Evolutionary conservation across 2,888 invertebrate species (phyloP), one percentile per base, ranked within the genome.

Genomic region (Phaonia tiefii): DNA sequence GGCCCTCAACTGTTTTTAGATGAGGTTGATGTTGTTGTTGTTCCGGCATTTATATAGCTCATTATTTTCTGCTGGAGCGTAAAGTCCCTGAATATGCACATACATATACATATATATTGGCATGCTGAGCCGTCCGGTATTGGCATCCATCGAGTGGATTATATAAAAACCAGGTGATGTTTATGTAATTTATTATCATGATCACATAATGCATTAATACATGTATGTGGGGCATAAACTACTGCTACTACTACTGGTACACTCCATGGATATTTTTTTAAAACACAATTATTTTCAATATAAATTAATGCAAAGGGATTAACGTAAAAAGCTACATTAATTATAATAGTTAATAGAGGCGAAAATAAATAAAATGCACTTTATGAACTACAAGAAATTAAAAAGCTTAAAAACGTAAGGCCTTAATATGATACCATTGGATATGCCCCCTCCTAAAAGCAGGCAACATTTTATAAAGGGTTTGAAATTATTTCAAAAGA

Each of bases 301-400:
- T 78, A 81, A 78, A 81, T 81, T 81, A 81, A 81, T 81, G 75
- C 75, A 72, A 10, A n/a, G 42, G 81, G 81, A 81, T 81, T 81
- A 81, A 78, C 78, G 78, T 81, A 69, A 72, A 78, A 81, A 81
- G 42, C 42, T 63, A 63, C 63, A 11, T 63, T 63, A 63, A 63
- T 63, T 63, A 63, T 63, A 42, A 37, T 60, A 42, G 63, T 63
- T 63, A 63, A 63, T 63, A 42, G 39, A 7, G 58, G 22, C 49
- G 2, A 63, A 63, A 69, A 66, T 39, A 63, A 58, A 67, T 37
- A 46, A 60, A 22, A 26, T 31, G 31, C n/a, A 75, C 22, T 39
- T 46, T n/a, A 67, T 10, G 15, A 60, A 66, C 17, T 2, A 5
- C 13, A 75, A 42, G 1, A 69, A 66, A 72, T 54, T 63, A 70